Base-by-base conservation (phyloP, 2,113 vertebrate species). In the Nothoprocta pentlandii region DNA sequence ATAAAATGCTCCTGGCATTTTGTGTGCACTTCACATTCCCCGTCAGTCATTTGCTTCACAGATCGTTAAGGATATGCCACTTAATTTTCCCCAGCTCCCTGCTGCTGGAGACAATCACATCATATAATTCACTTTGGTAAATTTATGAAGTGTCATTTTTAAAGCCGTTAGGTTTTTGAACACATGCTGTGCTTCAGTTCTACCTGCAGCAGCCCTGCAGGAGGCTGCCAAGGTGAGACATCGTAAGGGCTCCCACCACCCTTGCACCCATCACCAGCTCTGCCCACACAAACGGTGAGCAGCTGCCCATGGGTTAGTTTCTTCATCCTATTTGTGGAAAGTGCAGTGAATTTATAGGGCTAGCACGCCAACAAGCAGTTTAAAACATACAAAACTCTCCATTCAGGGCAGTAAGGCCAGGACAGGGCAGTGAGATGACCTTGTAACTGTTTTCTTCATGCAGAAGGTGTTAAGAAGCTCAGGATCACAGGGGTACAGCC, bases 221-320 rank as follows among this genome's bases (percentile, higher is more conserved):
- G 89, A 96, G 69, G 86, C 28, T 22, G 30, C 62, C 1, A 0
- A 73, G 62, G 25, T 89, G 25, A 88, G 77, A 61, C 12, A 39
- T 25, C 41, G 28, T 47, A 76, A 77, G 49, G 49, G 49, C 82
- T 88, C 54, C 74, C 74, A 68, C 90, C 63, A 87, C 44, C 87
- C 63, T 63, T 77, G 53, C 6, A 68, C 34, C 42, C 80, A 56
- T 12, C 75, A 58, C 28, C 90, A 93, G 39, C 39, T 61, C 89
- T 34, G 80, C 30, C 89, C 80, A 87, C 46, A 80, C 34, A 92
- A 77, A 96, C 64, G 77, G 69, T 26, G 90, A 80, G 86, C 69
- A 89, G 66, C 80, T 93, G 84, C 86, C 92, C 51, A 49, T 80
- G 92, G 80, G 91, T 81, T 61, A 89, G 62, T 59, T 86, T 84